Evolutionary conservation across 2,113 vertebrate genomes (phyloP).

Genomic region (Gymnarchus niloticus): DNA sequence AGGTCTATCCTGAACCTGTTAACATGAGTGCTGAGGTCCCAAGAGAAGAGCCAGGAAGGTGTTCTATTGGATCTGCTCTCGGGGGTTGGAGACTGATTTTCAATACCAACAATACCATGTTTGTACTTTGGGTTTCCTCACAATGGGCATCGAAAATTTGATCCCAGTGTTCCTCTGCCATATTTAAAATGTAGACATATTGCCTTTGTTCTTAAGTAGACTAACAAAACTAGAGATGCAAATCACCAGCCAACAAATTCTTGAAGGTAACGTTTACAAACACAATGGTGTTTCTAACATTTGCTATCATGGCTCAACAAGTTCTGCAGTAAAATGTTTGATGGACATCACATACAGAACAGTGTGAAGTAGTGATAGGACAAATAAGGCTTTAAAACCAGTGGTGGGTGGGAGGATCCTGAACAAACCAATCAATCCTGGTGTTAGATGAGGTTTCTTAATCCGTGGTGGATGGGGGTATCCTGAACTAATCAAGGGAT

Average conservation of each 20-base stretch:
- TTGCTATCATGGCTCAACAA: not conserved
- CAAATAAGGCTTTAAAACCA: no score
- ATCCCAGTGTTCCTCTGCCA: no score
- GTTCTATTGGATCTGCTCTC: not conserved
- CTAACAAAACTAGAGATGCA: not conserved
- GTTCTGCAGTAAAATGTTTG: not conserved
- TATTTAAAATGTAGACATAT: not conserved
- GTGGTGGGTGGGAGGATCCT: no score
- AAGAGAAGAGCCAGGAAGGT: not conserved
- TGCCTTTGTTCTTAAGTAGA: not conserved
- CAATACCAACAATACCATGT: not conserved
- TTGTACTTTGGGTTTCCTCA: not conserved
- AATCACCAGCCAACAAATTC: not conserved
- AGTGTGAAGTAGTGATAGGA: no score
- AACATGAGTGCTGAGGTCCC: slow-evolving; percentile 16
- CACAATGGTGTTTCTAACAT: not conserved
- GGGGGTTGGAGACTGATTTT: not conserved
- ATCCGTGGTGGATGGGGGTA: no score
- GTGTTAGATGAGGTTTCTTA: no score
- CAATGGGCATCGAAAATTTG: not conserved
- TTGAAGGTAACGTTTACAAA: not conserved
- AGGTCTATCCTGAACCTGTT: slow-evolving; percentile 15
- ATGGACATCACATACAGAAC: not conserved
- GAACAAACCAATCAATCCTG: no score
- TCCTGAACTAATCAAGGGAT: no score